Percentiles rank a stretch among this genome's conserved stretches.
phyloP scores from a whole-genome alignment of 2,113 vertebrate genomes.

The Calyptomena viridis region DNA sequence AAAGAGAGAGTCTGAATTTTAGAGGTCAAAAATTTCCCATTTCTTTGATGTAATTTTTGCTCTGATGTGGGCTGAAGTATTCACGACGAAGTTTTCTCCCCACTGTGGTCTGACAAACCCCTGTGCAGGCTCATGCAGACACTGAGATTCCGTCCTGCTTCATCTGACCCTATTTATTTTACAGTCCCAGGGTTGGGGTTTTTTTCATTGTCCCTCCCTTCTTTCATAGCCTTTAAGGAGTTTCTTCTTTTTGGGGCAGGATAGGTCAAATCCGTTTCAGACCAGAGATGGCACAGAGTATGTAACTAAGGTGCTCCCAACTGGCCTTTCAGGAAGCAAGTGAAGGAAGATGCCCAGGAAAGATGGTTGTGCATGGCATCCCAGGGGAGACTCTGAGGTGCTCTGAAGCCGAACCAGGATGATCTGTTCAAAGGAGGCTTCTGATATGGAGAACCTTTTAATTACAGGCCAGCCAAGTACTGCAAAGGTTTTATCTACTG shows the following conservation, averaged over 20 bases:
- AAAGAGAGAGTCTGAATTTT: not conserved
- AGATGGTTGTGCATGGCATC: rapidly evolving
- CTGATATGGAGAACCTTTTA: not conserved
- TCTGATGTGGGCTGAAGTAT: not conserved
- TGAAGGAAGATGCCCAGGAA: not conserved
- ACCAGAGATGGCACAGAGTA: not conserved
- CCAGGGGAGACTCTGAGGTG: rapidly evolving
- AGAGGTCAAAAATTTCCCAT: not conserved
- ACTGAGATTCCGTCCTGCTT: not conserved
- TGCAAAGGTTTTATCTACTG: not conserved
- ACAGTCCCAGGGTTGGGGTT: rapidly evolving
- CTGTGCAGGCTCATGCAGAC: not conserved
- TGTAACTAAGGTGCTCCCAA: not conserved
- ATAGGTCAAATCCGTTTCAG: rapidly evolving
- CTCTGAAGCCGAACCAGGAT: not conserved
- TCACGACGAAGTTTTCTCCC: not conserved
- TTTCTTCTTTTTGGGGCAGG: not conserved
- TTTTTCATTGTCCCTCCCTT: not conserved
- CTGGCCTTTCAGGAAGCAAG: not conserved
- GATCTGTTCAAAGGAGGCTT: not conserved
- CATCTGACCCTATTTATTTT: rapidly evolving
- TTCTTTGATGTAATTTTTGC: not conserved
- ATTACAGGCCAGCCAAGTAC: not conserved
- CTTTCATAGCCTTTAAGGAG: not conserved
- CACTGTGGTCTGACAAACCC: rapidly evolving